A percentile compares a stretch with the other conserved stretches of the same genome.
These are phyloP conservation scores for Anthopleura xanthogrammica DNA, from an alignment of 92 coral and sea anemone species.

Conservation along the genomic window DNA sequence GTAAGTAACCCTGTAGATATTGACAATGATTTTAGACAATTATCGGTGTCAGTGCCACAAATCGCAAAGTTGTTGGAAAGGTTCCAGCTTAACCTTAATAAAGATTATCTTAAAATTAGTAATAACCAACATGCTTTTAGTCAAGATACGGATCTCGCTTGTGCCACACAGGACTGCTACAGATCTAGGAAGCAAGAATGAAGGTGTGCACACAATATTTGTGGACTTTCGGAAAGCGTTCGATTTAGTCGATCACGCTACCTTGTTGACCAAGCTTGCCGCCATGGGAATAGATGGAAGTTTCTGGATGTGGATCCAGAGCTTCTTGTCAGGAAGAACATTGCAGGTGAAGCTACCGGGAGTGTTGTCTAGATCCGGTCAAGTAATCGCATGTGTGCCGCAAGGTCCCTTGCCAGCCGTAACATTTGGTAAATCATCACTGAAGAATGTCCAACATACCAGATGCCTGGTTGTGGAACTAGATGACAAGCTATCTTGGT, in stretches of 20 bases:
- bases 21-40: not conserved
- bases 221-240: slow-evolving; percentile 31
- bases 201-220: slow-evolving; percentile 29
- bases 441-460: too few relatives aligned
- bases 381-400: slow-evolving; percentile 4
- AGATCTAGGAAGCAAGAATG: not conserved
- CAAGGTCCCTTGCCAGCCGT: too few relatives aligned
- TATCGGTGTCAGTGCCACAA: slow-evolving; percentile 10
- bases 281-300: slow-evolving; percentile 30
- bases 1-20: slow-evolving; percentile 17
- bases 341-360: slow-evolving; percentile 47
- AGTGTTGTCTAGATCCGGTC: slow-evolving; percentile 22
- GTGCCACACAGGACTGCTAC: slow-evolving; percentile 36
- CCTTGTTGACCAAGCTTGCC: slow-evolving; percentile 41
- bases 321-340: slow-evolving; percentile 23
- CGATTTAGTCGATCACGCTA: slow-evolving; percentile 32
- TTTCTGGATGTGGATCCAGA: slow-evolving; percentile 42
- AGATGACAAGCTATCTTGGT: too few relatives aligned
- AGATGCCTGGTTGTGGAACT: too few relatives aligned
- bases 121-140: slow-evolving; percentile 42
- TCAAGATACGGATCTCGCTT: slow-evolving; percentile 27
- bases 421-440: too few relatives aligned
- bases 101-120: slow-evolving; percentile 21
- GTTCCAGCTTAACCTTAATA: slow-evolving; percentile 34
- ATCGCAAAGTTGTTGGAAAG: slow-evolving; percentile 40